phyloP scores from a whole-genome alignment of 1,140 invertebrate genomes.

The Anoplolepis gracilipes region DNA sequence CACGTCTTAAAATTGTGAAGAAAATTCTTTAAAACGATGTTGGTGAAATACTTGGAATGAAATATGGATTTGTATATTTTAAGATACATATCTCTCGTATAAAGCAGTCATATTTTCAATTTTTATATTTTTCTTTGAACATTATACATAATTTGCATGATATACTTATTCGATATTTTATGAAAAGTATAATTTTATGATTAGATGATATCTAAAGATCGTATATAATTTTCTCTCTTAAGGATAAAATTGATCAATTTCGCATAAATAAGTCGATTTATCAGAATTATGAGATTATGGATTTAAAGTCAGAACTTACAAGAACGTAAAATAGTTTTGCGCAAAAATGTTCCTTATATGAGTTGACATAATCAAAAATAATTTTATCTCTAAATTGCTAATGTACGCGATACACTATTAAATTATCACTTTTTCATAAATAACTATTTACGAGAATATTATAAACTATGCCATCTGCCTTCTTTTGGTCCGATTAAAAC shows the following conservation, averaged over 20 bases:
- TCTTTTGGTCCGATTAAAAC: conserved; percentile 3
- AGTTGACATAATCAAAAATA: background rate
- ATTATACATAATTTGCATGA: background rate
- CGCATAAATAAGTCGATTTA: background rate
- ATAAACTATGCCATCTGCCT: background rate
- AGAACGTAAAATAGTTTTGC: background rate
- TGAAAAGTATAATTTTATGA: background rate
- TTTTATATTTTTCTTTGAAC: conserved; percentile 14
- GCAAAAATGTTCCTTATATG: background rate
- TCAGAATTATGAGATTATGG: background rate
- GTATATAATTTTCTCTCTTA: conserved; percentile 1
- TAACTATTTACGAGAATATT: background rate
- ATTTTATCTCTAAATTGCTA: background rate
- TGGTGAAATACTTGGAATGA: background rate
- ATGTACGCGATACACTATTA: background rate
- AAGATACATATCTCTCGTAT: background rate
- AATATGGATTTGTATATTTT: conserved; percentile 17
- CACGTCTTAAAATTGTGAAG: background rate
- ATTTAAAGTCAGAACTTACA: background rate
- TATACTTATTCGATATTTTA: background rate
- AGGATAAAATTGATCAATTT: background rate
- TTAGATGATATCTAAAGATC: background rate
- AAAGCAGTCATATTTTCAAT: background rate
- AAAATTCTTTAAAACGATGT: conserved; percentile 6
- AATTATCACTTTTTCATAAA: background rate